Evolutionary conservation across 2,888 invertebrate genomes (phyloP).

Genomic region (Alcis repandata): DNA sequence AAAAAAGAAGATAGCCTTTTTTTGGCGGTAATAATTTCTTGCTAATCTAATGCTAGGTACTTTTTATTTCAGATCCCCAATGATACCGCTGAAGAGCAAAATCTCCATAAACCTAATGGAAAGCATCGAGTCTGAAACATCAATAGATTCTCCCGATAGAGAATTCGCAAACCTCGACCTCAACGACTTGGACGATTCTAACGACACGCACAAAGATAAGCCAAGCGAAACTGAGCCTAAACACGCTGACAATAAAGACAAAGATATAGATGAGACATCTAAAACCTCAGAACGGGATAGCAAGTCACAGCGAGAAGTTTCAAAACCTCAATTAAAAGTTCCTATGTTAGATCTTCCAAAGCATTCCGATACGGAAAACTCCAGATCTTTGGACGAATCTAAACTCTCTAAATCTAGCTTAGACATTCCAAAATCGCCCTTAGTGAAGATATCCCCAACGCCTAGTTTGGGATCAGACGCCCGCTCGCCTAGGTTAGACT

Average conservation of each 20-base stretch:
- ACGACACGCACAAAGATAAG: slow-evolving; percentile 65
- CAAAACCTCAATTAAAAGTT: slow-evolving; percentile 77
- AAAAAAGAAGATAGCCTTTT: too few species aligned
- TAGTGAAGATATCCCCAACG: slow-evolving; percentile 71
- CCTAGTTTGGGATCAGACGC: slow-evolving; percentile 37
- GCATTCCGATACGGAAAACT: slow-evolving; percentile 72
- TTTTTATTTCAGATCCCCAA: slow-evolving; percentile 75
- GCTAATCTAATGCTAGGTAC: too few species aligned
- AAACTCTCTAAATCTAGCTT: slow-evolving; percentile 58
- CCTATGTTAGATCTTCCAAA: slow-evolving; percentile 73
- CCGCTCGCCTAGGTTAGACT: slow-evolving; percentile 58
- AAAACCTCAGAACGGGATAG: slow-evolving; percentile 59
- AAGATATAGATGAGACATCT: slow-evolving; percentile 69
- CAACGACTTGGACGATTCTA: slow-evolving; percentile 75
- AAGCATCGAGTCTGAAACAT: slow-evolving; percentile 84
- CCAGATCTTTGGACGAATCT: slow-evolving; percentile 61
- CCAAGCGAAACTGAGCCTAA: slow-evolving; percentile 59
- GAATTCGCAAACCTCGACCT: slow-evolving; percentile 80
- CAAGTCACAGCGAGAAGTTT: slow-evolving; percentile 59
- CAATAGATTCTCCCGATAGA: slow-evolving; percentile 81
- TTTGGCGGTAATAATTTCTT: too few species aligned
- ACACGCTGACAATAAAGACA: slow-evolving; percentile 55
- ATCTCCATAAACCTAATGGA: slow-evolving; percentile 85
- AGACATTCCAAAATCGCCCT: slow-evolving; percentile 62
- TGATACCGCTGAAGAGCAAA: slow-evolving; percentile 81